Evolutionary conservation across 2,888 invertebrate genomes (phyloP), one percentile per base, ranked within the genome.

Genomic region (Hoplodrina blanda): DNA sequence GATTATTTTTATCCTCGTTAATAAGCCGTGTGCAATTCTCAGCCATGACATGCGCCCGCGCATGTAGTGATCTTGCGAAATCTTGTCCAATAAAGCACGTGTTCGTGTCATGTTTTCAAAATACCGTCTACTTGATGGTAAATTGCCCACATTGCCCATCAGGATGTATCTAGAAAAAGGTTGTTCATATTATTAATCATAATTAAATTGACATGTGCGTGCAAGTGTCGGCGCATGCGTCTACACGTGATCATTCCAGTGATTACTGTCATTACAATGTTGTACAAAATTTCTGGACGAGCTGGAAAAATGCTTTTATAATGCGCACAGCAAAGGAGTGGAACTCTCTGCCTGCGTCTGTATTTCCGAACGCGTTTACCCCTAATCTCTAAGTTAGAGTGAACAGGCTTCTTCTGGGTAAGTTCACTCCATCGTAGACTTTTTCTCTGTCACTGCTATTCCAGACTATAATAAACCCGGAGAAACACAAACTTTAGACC

Each of bases 221-320:
- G 54, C 5, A 13, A 4, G n/a, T 8, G 11, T 2, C n/a, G 4
- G 15, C 50, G 46, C 33, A 72, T 77, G 76, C 76, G 54, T 76
- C 25, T 17, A 66, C 82, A 77, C 83, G 83, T 81, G 83, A 70
- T 65, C 7, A 15, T 4, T 44, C 15, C 44, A 44, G 15, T 37
- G 13, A 13, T 46, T 17, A 17, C 11, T 17, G 17, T 46, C 17
- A 17, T 46, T 46, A 46, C 6, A 44, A 44, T 44, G 13, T 44
- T 44, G 44, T 44, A 44, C 44, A 15, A 44, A 44, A 44, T 44
- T 2, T 13, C 4, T 15, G 44, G 44, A 44, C 4, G 15, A 44
- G 3, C 15, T 44, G 15, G 7, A 6, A 13, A 54, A 30, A 25
- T 10, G 7, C 7, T 33, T 33, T 33, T 25, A 25, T 25, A 25